These are phyloP conservation scores for Urosaurus nigricauda DNA, from an alignment of 2,797 vertebrate genomes.

Conservation along the genomic window DNA sequence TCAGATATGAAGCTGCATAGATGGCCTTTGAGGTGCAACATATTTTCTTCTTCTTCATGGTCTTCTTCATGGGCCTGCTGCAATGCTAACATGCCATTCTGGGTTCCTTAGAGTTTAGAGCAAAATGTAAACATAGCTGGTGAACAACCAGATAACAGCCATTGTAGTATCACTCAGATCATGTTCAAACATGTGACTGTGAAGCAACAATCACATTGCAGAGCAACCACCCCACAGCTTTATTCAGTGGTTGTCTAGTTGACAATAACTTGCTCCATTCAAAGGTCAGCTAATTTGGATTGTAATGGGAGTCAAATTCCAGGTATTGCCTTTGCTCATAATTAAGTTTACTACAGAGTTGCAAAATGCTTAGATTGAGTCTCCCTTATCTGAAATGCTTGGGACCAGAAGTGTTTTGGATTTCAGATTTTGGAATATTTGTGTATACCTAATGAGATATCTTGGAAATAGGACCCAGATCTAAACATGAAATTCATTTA, in stretches of 20 bases:
- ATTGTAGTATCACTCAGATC: background rate
- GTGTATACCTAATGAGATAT: too few species aligned
- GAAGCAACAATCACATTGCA: background rate
- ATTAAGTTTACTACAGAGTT: background rate
- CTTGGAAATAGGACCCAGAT: too few species aligned
- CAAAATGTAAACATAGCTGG: background rate
- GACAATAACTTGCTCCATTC: background rate
- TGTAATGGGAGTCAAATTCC: background rate
- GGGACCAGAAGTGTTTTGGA: too few species aligned
- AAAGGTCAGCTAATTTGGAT: background rate
- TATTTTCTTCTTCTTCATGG: background rate
- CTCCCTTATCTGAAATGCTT: too few species aligned
- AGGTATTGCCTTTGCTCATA: too few species aligned
- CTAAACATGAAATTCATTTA: too few species aligned
- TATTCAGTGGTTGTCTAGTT: background rate
- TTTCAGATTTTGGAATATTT: too few species aligned
- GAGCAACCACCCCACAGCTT: background rate
- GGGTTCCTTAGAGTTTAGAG: background rate
- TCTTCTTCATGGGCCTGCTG: background rate
- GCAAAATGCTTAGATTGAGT: background rate
- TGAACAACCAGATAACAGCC: background rate
- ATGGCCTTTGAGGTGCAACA: background rate
- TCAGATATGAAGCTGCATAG: background rate
- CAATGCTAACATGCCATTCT: background rate
- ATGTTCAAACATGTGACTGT: background rate